Evolutionary conservation across 2,113 vertebrate genomes (phyloP).

Genomic region (Macroglossus sobrinus): DNA sequence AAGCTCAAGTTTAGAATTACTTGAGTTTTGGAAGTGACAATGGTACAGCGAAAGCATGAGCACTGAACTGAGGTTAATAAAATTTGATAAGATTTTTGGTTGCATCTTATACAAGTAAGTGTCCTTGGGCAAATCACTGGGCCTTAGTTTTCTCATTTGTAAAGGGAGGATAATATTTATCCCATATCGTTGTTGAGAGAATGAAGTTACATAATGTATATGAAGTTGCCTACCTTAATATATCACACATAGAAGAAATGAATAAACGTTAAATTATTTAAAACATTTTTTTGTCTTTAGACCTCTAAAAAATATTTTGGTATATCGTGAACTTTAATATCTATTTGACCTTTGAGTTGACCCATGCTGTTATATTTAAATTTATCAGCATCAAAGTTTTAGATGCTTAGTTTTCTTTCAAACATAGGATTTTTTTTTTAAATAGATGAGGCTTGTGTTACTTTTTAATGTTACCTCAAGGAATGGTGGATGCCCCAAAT

Average conservation of each 20-base stretch:
- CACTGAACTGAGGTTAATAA: neutral
- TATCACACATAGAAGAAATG: neutral
- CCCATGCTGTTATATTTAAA: neutral
- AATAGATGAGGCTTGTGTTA: neutral
- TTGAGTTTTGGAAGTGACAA: neutral
- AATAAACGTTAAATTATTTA: constrained; percentile 14
- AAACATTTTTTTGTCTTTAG: constrained; percentile 35
- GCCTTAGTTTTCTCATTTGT: constrained; percentile 31
- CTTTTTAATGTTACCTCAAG: neutral
- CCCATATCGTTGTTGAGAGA: neutral
- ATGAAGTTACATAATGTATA: constrained; percentile 1
- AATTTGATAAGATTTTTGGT: neutral
- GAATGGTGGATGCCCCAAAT: neutral
- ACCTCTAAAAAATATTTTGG: constrained; percentile 23
- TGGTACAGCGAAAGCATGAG: neutral
- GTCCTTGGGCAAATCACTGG: neutral
- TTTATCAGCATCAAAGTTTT: constrained; percentile 24
- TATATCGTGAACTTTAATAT: neutral
- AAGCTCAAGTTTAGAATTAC: constrained; percentile 12
- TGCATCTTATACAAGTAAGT: neutral
- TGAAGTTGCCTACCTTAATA: neutral
- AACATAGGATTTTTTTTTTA: neutral
- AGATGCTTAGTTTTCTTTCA: constrained; percentile 23
- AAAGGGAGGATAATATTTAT: neutral
- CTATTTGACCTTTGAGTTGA: neutral